phyloP scores from a whole-genome alignment of 2,888 invertebrate species.

The Ligdia adustata region DNA sequence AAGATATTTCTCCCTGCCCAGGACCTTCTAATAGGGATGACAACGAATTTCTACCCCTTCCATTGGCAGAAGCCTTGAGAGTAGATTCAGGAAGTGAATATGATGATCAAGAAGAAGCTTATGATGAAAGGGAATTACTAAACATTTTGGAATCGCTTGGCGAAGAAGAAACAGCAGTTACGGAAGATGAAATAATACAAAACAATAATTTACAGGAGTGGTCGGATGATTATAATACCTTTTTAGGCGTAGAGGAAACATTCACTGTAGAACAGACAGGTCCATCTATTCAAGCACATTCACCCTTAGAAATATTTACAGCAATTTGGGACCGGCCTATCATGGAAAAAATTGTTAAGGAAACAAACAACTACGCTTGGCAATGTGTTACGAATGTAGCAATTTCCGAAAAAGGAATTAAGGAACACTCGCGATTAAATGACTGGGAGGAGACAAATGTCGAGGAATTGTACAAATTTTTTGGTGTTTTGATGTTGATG shows the following conservation, averaged over 20 bases:
- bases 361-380: conserved; percentile 29
- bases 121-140: background rate
- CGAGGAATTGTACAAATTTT: conserved; percentile 1
- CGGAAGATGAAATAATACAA: conserved; percentile 2
- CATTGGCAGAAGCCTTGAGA: background rate
- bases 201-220: conserved; percentile 3
- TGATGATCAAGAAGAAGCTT: background rate
- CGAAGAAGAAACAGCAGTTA: background rate
- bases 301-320: conserved; percentile 13
- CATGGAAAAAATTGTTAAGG: conserved; percentile 15
- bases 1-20: background rate
- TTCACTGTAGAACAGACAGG: background rate
- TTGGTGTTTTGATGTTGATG: background rate
- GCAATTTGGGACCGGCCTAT: conserved; percentile 18
- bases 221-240: background rate
- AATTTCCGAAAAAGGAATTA: conserved; percentile 18
- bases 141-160: background rate
- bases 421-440: conserved; percentile 13
- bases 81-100: background rate
- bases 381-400: conserved; percentile 11
- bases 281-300: background rate
- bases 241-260: conserved; percentile 8
- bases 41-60: background rate
- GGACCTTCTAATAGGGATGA: background rate
- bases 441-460: conserved; percentile 26